A percentile compares a stretch with the other conserved stretches of the same genome.
phyloP scores from a whole-genome alignment of 2,113 vertebrate species.

The Misgurnus anguillicaudatus region DNA sequence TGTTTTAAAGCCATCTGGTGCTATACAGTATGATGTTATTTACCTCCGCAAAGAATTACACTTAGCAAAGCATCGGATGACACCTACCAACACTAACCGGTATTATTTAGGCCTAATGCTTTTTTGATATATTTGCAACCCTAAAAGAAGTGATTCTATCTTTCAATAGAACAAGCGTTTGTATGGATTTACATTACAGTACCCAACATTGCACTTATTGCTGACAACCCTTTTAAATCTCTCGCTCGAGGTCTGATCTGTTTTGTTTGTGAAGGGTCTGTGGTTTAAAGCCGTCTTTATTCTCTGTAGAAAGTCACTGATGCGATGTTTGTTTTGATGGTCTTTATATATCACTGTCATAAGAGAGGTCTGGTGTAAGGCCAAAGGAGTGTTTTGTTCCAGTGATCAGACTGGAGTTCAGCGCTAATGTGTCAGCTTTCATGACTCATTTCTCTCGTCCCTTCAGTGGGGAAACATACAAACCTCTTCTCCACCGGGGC shows the following conservation, averaged over 20 bases:
- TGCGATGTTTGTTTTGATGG: constrained; percentile 32
- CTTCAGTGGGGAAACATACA: neutral
- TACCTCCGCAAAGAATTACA: neutral
- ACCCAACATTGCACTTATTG: neutral
- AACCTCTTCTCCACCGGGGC: too few relatives aligned
- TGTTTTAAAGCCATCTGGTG: constrained; percentile 9
- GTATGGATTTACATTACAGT: constrained; percentile 23
- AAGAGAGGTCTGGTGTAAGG: constrained; percentile 17
- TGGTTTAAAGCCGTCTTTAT: neutral
- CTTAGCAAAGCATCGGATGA: neutral
- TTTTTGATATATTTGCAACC: constrained; percentile 17
- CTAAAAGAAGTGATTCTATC: constrained; percentile 7
- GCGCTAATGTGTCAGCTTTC: constrained; percentile 47
- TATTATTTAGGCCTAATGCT: constrained; percentile 20
- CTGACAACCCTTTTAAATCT: constrained; percentile 4
- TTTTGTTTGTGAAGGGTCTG: constrained; percentile 14
- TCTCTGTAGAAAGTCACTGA: constrained; percentile 12
- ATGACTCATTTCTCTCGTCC: constrained; percentile 28
- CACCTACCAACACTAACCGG: neutral
- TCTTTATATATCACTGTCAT: constrained; percentile 44
- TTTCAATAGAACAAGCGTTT: constrained; percentile 8
- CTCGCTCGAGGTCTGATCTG: constrained; percentile 14
- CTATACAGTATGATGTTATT: neutral
- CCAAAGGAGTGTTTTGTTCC: constrained; percentile 44
- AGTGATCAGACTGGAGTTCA: constrained; percentile 42